Evolutionary conservation across 1,140 invertebrate species (phyloP), one percentile per base, ranked within the genome.

Genomic region (Drepana arcuata): DNA sequence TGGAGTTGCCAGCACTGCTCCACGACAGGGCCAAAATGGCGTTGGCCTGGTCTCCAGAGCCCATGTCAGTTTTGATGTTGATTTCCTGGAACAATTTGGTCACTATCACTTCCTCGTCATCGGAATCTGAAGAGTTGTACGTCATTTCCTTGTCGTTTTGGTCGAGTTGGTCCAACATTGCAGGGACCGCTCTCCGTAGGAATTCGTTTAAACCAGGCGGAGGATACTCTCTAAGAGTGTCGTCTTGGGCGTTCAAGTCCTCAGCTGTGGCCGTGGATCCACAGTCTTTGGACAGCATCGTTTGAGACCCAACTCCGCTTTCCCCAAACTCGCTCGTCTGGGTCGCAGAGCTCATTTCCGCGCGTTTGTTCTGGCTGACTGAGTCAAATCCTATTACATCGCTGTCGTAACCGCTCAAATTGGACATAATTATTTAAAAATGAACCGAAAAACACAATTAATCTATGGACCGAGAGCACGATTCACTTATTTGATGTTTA

Each of bases 371-470:
- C 4, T 53, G 18, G 9, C 30, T 35, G 4, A 71, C 30, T 1
- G 66, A 67, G 10, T 74, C 68, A 11, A 81, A 81, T 0, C 77
- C 77, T 0, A 67, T 40, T 0, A 45, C 71, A 30, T 81, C 77
- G 21, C 69, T 67, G 33, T 81, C 77, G 16, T 61, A 81, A 2
- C 71, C 72, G 32, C 72, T 81, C 24, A 81, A 36, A 14, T 41
- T 34, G 11, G 67, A 70, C 73, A 78, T 81, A 48, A 43, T 55
- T 26, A 12, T 6, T 25, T n/a, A 7, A 18, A n/a, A 18, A 1
- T 2, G n/a, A n/a, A n/a, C n/a, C n/a, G n/a, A n/a, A n/a, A n/a
- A n/a, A n/a, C n/a, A n/a, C n/a, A n/a, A 3, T 14, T 34, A 23
- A 15, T 34, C 23, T 15, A 10, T 38, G 1, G 14, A 14, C 14